A percentile compares a stretch with the other conserved stretches of the same genome.
These are phyloP conservation scores for Listronotus bonariensis DNA, from an alignment of 1,140 invertebrate genomes.

Conservation along the genomic window DNA sequence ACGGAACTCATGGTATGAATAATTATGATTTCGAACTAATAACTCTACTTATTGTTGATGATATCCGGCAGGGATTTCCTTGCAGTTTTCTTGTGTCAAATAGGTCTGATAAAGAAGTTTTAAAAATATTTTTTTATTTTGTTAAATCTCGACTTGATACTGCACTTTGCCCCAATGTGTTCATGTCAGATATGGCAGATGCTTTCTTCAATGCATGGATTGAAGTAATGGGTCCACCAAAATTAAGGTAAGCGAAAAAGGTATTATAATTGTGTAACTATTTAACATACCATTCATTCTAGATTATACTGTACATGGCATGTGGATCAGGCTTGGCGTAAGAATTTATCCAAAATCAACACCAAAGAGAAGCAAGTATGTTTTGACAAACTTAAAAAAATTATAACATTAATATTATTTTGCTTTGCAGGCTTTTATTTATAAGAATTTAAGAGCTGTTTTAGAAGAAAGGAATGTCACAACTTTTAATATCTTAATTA, in stretches of 20 bases:
- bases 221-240: too few relatives aligned
- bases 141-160: constrained; percentile 4
- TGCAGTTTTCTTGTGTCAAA: constrained; percentile 8
- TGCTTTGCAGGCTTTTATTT: too few relatives aligned
- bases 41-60: constrained; percentile 28
- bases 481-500: constrained; percentile 15
- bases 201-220: too few relatives aligned
- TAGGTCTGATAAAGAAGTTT: constrained; percentile 20
- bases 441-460: constrained; percentile 15
- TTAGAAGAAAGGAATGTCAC: constrained; percentile 19
- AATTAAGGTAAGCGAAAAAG: too few relatives aligned
- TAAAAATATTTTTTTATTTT: constrained; percentile 28
- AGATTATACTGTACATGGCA: too few relatives aligned
- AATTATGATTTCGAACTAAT: constrained; percentile 24
- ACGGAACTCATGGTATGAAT: constrained; percentile 34
- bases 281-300: too few relatives aligned
- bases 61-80: constrained; percentile 27
- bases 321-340: too few relatives aligned
- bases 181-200: too few relatives aligned
- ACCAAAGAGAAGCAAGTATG: constrained; percentile 30
- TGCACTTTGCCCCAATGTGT: constrained; percentile 13
- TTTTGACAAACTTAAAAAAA: constrained; percentile 12
- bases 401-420: too few relatives aligned
- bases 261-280: too few relatives aligned
- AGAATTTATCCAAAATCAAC: neutral